Conservation (phyloP, 2,113 vertebrate species). For the Narcine bancroftii region DNA sequence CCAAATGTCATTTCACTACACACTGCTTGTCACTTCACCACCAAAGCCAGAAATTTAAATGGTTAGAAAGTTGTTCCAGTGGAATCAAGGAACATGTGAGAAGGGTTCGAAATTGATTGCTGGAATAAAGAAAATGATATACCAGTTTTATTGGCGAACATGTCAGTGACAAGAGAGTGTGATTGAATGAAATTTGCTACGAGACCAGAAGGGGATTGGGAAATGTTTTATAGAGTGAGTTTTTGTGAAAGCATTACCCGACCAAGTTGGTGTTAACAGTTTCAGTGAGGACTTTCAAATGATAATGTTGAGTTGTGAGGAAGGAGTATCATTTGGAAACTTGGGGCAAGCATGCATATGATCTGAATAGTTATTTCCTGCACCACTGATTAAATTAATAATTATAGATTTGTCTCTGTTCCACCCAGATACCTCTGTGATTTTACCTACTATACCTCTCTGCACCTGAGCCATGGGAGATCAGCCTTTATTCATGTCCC, state of each 20-base stretch:
- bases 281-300: background rate
- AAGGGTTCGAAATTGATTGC: background rate
- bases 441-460: constrained; percentile 85
- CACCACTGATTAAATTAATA: background rate
- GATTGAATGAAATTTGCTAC: background rate
- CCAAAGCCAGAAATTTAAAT: background rate
- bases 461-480: constrained; percentile 69
- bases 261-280: background rate
- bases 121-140: background rate
- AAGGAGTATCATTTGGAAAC: background rate
- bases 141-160: background rate
- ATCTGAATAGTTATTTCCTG: background rate
- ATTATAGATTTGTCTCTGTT: background rate
- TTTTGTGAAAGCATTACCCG: background rate
- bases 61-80: too few species aligned
- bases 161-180: background rate
- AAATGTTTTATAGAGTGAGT: background rate
- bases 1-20: background rate
- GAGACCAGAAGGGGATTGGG: background rate
- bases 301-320: background rate
- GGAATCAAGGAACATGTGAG: background rate
- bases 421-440: constrained; percentile 80
- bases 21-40: background rate
- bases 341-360: background rate
- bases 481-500: constrained; percentile 84